Conservation (phyloP, 2,797 vertebrate genomes). For the Lepilemur ruficaudatus region DNA sequence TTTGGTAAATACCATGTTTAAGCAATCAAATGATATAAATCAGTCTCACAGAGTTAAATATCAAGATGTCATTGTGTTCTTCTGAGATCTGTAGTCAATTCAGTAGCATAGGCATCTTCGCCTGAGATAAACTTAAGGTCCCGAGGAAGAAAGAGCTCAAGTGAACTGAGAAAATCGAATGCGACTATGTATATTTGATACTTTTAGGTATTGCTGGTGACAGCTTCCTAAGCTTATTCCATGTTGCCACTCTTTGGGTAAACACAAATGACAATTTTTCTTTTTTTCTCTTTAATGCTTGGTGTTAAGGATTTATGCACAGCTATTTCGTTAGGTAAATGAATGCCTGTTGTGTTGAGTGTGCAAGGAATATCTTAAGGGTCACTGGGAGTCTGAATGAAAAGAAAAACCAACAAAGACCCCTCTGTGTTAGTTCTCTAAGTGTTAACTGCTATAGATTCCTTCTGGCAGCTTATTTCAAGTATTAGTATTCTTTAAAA, state of each 20-base stretch:
- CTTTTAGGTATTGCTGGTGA: background rate
- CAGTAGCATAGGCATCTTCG: background rate
- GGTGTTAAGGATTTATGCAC: background rate
- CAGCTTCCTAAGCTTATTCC: background rate
- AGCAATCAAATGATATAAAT: background rate
- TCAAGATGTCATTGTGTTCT: background rate
- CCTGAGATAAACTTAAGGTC: background rate
- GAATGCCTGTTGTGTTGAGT: background rate
- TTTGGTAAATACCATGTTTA: background rate
- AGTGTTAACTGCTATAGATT: background rate
- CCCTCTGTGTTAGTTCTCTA: background rate
- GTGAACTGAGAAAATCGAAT: background rate
- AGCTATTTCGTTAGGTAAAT: background rate
- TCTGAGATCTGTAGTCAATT: background rate
- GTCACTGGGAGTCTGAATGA: background rate
- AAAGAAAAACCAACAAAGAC: background rate
- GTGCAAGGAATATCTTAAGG: background rate
- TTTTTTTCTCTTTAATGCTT: background rate
- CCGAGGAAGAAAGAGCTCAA: background rate
- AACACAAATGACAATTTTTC: background rate
- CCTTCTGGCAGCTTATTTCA: background rate
- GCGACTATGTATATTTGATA: background rate
- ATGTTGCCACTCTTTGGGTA: background rate
- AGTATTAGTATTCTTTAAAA: conserved; percentile 43
- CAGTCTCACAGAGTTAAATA: background rate